phyloP scores from a whole-genome alignment of 2,113 vertebrate species.

The Cynopterus brachyotis region DNA sequence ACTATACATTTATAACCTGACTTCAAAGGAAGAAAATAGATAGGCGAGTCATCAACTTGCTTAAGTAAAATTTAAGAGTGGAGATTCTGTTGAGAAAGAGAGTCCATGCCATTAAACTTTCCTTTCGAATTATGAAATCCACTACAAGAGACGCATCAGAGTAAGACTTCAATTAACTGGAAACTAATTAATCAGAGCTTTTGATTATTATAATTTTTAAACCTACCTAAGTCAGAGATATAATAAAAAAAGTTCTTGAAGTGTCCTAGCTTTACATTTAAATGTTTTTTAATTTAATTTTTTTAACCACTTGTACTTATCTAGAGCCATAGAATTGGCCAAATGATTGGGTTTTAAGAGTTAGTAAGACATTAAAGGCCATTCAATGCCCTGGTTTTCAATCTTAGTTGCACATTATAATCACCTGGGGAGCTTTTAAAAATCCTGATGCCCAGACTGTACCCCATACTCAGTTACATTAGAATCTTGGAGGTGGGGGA shows the following conservation, averaged over 20 bases:
- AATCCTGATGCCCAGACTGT: background rate
- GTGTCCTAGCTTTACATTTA: slow-evolving; percentile 6
- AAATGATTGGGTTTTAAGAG: slow-evolving; percentile 12
- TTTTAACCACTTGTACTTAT: background rate
- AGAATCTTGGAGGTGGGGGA: background rate
- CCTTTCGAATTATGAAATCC: slow-evolving; percentile 26
- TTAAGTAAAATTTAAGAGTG: slow-evolving; percentile 57
- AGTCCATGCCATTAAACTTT: background rate
- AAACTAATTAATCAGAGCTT: slow-evolving; percentile 17
- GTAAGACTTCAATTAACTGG: slow-evolving; percentile 45
- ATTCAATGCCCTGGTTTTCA: background rate
- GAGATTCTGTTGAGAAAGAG: slow-evolving; percentile 46
- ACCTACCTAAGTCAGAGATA: background rate
- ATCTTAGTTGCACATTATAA: background rate
- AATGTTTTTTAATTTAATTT: background rate
- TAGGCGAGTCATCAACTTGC: slow-evolving; percentile 26
- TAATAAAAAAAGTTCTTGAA: slow-evolving; percentile 37
- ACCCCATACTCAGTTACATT: background rate
- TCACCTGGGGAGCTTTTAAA: background rate
- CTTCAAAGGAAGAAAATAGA: slow-evolving; percentile 52
- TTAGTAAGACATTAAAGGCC: background rate
- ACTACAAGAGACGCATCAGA: slow-evolving; percentile 39
- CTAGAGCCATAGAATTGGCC: background rate
- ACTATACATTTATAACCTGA: slow-evolving; percentile 48
- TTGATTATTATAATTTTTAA: slow-evolving; percentile 6